Evolutionary conservation across 2,797 vertebrate species (phyloP).

Genomic region (Peromyscus eremicus): DNA sequence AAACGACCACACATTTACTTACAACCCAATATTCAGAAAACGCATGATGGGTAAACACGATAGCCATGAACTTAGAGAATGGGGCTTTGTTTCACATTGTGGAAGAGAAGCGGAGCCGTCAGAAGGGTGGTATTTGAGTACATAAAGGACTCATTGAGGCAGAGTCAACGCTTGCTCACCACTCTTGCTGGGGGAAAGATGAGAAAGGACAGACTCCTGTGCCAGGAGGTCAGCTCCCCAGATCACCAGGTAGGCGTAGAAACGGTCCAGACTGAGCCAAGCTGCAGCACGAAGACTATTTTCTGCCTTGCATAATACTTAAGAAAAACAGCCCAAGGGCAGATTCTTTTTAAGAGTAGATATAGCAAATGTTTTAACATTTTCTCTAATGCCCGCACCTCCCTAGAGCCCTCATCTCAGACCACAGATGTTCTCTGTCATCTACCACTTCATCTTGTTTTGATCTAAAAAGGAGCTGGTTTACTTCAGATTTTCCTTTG

Average conservation of each 20-base stretch:
- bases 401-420: background rate
- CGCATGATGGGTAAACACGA: background rate
- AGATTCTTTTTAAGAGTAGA: background rate
- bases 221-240: conserved; percentile 67
- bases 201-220: conserved; percentile 42
- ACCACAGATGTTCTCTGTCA: background rate
- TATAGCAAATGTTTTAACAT: background rate
- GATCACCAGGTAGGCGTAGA: background rate
- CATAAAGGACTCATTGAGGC: conserved; percentile 66
- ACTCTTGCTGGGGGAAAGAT: conserved; percentile 41
- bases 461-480: conserved; percentile 3
- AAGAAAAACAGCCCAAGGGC: background rate
- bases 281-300: background rate
- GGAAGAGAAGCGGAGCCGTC: conserved; percentile 25
- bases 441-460: background rate
- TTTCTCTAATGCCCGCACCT: background rate
- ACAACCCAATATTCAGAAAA: background rate
- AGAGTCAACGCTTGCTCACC: conserved; percentile 8
- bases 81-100: conserved; percentile 61
- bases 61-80: conserved; percentile 51
- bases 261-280: background rate
- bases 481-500: background rate
- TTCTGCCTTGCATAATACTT: background rate
- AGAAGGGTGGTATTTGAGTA: conserved; percentile 59
- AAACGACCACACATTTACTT: background rate